Evolutionary conservation across 2,113 vertebrate species (phyloP).

Genomic region (Tenebrosternarchus preto): DNA sequence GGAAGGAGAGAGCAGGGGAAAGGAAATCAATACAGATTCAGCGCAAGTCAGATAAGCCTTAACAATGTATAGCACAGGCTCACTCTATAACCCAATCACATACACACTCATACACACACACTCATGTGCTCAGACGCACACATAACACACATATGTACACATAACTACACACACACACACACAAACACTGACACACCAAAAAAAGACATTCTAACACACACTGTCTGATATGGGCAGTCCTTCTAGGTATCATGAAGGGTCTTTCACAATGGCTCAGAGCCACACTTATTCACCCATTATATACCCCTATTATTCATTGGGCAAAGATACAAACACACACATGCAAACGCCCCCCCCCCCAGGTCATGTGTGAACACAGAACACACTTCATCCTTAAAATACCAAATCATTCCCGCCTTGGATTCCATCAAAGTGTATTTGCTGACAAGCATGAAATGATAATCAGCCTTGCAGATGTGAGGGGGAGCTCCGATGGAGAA

Average conservation of each 20-base stretch:
- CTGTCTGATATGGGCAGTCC: slow-evolving; percentile 3
- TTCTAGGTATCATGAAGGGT: slow-evolving; percentile 25
- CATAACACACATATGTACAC: slow-evolving; percentile 25
- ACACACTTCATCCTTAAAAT: slow-evolving; percentile 72
- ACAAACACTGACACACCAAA: not conserved
- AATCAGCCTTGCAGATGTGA: slow-evolving; percentile 58
- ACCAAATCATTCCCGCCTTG: slow-evolving; percentile 76
- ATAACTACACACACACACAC: not conserved
- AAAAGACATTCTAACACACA: slow-evolving; percentile 18
- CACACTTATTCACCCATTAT: not conserved
- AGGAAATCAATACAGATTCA: slow-evolving; percentile 77
- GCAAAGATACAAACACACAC: slow-evolving; percentile 25
- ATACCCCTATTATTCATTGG: not conserved
- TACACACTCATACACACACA: slow-evolving; percentile 50
- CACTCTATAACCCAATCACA: slow-evolving; percentile 79
- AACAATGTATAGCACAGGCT: slow-evolving; percentile 78
- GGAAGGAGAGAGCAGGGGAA: slow-evolving; percentile 73
- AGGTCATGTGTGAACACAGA: slow-evolving; percentile 35
- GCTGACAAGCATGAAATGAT: slow-evolving; percentile 72
- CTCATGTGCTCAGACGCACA: slow-evolving; percentile 19
- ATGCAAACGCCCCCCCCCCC: slow-evolving; percentile 18
- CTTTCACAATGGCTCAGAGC: not conserved
- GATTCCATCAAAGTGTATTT: slow-evolving; percentile 64
- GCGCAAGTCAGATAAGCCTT: slow-evolving; percentile 80
- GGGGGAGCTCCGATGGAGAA: not conserved